Evolutionary conservation across 2,888 invertebrate genomes (phyloP), one percentile per base, ranked within the genome.

Genomic region (Stenodema calcarata): DNA sequence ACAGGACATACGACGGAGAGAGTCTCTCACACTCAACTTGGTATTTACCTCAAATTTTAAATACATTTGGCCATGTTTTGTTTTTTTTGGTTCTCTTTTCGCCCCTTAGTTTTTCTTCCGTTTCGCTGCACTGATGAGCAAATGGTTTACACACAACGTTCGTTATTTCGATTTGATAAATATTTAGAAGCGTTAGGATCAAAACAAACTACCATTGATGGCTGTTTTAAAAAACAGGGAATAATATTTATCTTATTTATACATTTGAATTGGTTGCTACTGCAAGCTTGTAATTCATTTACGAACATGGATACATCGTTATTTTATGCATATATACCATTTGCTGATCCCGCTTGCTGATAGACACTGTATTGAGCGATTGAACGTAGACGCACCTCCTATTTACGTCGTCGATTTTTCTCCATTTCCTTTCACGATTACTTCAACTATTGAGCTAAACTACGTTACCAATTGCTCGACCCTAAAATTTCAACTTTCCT

Each of bases 11-110:
- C 85, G 50, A 54, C 76, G 85, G 62, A 76, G 50, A 76, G 85
- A 85, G 76, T 85, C 85, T 35, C 85, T 85, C 76, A 76, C 85
- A 47, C 85, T 85, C 76, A 76, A 76, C 41, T 85, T 85, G 85
- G 85, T 85, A 85, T 85, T 85, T 85, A 85, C 76, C 44, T 78
- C 44, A 42, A 42, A 41, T 78, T 78, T 44, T n/a, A n/a, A 78
- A 18, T 42, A 44, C 42, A 12, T 41, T 44, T 28, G 44, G 14
- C 27, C 3, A 14, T 78, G 41, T 73, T 73, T 28, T 18, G 28
- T 23, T 35, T n/a, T 30, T 30, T 75, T 75, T 75, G 23, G 75
- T 35, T 35, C 35, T 2, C 7, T 28, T 73, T 73, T 14, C 12
- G 42, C 78, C 78, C 78, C 44, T 1, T 47, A 16, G 16, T 35